phyloP scores from a whole-genome alignment of 2,113 vertebrate genomes.

The Poeciliopsis prolifica region DNA sequence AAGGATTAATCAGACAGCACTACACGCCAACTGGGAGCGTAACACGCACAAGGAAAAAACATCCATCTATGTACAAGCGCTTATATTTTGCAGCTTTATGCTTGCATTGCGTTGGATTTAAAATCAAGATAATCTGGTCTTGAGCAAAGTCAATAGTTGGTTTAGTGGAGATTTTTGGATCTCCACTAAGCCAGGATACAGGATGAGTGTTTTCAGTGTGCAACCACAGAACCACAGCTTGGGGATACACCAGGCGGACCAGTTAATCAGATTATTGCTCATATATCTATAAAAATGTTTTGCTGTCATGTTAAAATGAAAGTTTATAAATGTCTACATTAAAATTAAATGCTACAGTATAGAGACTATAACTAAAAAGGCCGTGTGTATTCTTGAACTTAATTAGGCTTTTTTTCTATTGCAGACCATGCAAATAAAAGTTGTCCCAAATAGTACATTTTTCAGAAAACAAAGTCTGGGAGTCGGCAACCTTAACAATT shows the following conservation, averaged over 20 bases:
- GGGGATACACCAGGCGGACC: slow-evolving; percentile 5
- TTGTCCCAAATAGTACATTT: too few relatives aligned
- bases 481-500: too few relatives aligned
- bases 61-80: background rate
- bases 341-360: too few relatives aligned
- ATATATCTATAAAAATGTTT: too few relatives aligned
- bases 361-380: too few relatives aligned
- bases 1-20: slow-evolving; percentile 5
- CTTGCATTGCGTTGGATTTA: slow-evolving; percentile 33
- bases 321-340: too few relatives aligned
- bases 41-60: background rate
- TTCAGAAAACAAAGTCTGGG: too few relatives aligned
- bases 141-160: slow-evolving; percentile 22
- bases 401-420: too few relatives aligned
- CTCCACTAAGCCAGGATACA: background rate
- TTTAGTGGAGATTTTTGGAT: slow-evolving; percentile 32
- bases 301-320: too few relatives aligned
- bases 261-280: background rate
- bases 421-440: too few relatives aligned
- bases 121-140: slow-evolving; percentile 41
- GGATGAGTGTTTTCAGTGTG: slow-evolving; percentile 1
- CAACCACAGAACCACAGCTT: slow-evolving; percentile 6
- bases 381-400: too few relatives aligned
- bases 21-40: background rate
- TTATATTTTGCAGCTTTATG: slow-evolving; percentile 5